Base-by-base conservation (phyloP, 2,888 invertebrate genomes). In the Unio delphinus region DNA sequence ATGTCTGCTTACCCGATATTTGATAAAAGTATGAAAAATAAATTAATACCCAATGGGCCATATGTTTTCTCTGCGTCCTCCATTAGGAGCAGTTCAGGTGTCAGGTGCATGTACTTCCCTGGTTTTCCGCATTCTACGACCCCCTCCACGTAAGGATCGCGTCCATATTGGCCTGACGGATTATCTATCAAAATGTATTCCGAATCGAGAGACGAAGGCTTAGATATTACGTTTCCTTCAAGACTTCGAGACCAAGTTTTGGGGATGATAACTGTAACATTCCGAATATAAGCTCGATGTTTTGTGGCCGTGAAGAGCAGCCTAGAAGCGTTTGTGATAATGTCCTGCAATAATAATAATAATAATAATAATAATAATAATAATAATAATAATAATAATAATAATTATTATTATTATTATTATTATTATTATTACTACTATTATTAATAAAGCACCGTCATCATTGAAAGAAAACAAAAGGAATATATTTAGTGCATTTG, bases 251-350 rank as follows among this genome's bases (percentile, higher is more conserved):
- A 91, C 93, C 93, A 94, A 55, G 91, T 90, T 61, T 91, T 86
- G 8, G 93, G 93, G 72, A 93, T 90, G 71, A 93, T 89, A 64
- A 94, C 92, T 70, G 92, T 92, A 73, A 93, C 91, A 62, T 92
- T 91, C 70, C 92, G 91, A 82, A 93, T 91, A 60, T 78, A 84
- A 7, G 80, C 69, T 45, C 78, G 79, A 60, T 83, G 84, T 90
- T 92, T 92, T 65, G 93, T 91, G 26, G 93, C 92, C 72, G 90
- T 90, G 84, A 92, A 92, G 61, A 93, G 90, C 75, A 92, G 91
- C 76, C 91, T 90, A 3, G 93, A 93, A n/a, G 93, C 92, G 76
- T 91, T 90, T 59, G 90, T 90, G 76, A 93, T 90, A 68, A 92
- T 91, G 75, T 88, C 88, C 93, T 93, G 70, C 15, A 70, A 65